Conservation (phyloP, 2,888 invertebrate species). For the Drosophila lacicola region DNA sequence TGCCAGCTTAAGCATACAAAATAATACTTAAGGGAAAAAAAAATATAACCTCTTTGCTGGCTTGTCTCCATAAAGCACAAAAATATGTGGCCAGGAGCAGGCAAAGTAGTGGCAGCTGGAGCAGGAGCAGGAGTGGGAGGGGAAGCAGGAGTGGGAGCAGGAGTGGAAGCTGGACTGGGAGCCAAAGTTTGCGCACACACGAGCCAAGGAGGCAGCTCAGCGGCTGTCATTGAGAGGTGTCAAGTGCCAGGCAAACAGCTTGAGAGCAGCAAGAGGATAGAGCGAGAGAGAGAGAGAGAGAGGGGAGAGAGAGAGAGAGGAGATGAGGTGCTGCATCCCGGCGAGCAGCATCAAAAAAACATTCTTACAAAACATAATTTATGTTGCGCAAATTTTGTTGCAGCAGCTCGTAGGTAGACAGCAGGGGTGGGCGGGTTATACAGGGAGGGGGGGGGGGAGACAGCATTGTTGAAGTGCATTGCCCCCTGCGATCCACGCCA, state of each 20-base stretch:
- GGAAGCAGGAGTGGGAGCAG: neutral
- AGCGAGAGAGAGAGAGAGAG: neutral
- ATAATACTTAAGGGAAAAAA: conserved; percentile 6
- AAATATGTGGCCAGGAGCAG: conserved; percentile 35
- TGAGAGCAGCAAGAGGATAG: conserved; percentile 32
- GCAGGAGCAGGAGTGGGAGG: neutral
- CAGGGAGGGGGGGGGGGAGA: neutral
- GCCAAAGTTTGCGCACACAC: conserved; percentile 44
- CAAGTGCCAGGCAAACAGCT: conserved; percentile 73
- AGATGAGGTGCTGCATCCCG: conserved; percentile 17
- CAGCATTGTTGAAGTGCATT: conserved; percentile 57
- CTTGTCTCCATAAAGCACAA: conserved; percentile 32
- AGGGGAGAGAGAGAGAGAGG: neutral
- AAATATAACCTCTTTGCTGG: conserved; percentile 23
- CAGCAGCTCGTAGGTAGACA: conserved; percentile 12
- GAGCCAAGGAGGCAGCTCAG: conserved; percentile 55
- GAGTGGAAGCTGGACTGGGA: conserved; percentile 19
- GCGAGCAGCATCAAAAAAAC: conserved; percentile 52
- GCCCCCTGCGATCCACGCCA: conserved; percentile 32
- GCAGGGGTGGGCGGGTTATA: neutral
- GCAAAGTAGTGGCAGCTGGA: neutral
- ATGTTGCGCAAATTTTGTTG: conserved; percentile 75
- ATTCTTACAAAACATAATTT: conserved; percentile 80
- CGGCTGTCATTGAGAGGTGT: conserved; percentile 80
- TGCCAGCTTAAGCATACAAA: conserved; percentile 34